Conservation (phyloP, 2,797 vertebrate genomes). For the Rhadinocentrus ornatus region DNA sequence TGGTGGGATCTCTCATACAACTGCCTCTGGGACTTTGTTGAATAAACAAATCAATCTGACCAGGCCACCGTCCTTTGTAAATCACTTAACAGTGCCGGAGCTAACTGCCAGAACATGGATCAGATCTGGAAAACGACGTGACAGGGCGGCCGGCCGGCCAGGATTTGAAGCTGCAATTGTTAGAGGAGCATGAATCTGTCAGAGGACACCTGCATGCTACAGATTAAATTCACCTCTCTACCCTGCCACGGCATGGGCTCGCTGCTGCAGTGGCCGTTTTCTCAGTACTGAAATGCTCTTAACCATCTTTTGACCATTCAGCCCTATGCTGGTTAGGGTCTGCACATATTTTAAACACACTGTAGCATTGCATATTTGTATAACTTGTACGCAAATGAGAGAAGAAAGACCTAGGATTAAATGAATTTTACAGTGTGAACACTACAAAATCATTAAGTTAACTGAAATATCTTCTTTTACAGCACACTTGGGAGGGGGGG, state of each 20-base stretch:
- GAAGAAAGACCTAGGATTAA: conserved; percentile 18
- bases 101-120: conserved; percentile 58
- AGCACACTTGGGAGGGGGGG: neutral
- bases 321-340: conserved; percentile 35
- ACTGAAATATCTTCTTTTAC: conserved; percentile 25
- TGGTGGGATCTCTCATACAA: conserved; percentile 29
- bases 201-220: conserved; percentile 61
- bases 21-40: conserved; percentile 46
- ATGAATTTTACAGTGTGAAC: conserved; percentile 52
- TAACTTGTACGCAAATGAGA: conserved; percentile 25
- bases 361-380: conserved; percentile 30
- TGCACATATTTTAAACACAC: conserved; percentile 21
- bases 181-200: conserved; percentile 47
- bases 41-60: conserved; percentile 64
- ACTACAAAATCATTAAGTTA: conserved; percentile 57
- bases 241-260: conserved; percentile 16
- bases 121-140: conserved; percentile 46
- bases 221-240: conserved; percentile 37
- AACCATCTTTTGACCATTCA: conserved; percentile 15
- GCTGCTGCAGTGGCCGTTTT: conserved; percentile 21
- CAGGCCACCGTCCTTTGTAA: conserved; percentile 44
- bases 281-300: conserved; percentile 4
- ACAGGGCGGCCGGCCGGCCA: conserved; percentile 32
- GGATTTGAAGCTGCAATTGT: conserved; percentile 44
- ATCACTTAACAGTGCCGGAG: conserved; percentile 44